Evolutionary conservation across 2,797 vertebrate species (phyloP).

Genomic region (Phrynocephalus forsythii): DNA sequence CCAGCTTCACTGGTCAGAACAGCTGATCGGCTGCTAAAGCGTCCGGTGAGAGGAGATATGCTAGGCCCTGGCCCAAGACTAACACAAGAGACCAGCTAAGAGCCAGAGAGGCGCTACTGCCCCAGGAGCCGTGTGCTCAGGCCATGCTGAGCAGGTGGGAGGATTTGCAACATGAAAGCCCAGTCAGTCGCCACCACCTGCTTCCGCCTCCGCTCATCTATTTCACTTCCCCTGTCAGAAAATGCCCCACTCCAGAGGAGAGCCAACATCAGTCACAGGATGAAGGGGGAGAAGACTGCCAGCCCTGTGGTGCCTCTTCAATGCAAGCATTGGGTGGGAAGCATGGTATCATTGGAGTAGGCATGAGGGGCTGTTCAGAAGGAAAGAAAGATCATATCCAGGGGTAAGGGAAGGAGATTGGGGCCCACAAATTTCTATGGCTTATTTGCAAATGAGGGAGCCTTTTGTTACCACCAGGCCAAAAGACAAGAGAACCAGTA

Average conservation of each 20-base stretch:
- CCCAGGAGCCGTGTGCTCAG: neutral
- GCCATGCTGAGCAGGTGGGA: neutral
- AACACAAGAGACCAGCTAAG: no score
- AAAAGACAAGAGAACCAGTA: neutral
- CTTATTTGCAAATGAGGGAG: neutral
- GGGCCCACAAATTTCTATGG: neutral
- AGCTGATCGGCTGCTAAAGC: no score
- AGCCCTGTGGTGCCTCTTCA: neutral
- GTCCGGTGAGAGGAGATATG: neutral
- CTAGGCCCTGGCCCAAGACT: neutral
- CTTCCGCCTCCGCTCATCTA: neutral
- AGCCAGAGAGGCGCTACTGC: neutral
- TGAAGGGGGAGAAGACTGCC: neutral
- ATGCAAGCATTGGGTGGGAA: neutral
- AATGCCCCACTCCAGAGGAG: neutral
- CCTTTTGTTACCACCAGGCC: neutral
- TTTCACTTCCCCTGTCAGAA: neutral
- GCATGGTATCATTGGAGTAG: neutral
- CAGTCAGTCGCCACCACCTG: neutral
- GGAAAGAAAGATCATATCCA: neutral
- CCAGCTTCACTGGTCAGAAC: neutral
- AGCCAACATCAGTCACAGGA: neutral
- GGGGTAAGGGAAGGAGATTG: neutral
- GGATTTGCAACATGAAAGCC: neutral
- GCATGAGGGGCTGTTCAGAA: neutral